These are phyloP conservation scores for Drosophila arizonae DNA, from an alignment of 1,140 invertebrate species.

Conservation along the genomic window DNA sequence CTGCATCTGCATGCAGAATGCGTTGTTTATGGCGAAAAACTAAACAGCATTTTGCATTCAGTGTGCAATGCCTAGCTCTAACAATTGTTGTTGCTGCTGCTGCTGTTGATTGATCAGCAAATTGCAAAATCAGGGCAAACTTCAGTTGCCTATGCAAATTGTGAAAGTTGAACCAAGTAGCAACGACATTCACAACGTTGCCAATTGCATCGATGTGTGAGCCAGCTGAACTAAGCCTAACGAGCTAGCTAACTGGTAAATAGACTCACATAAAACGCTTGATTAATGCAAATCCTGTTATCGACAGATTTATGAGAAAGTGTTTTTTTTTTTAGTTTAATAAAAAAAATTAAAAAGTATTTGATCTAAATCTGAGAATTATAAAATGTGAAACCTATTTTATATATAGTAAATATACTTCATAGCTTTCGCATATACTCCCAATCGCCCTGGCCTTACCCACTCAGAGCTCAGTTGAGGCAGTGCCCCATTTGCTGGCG, in stretches of 20 bases:
- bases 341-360: neutral
- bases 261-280: conserved; percentile 18
- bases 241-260: conserved; percentile 15
- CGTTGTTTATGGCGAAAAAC: conserved; percentile 45
- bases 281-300: conserved; percentile 69
- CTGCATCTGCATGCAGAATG: conserved; percentile 45
- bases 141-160: conserved; percentile 51
- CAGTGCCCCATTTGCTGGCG: conserved; percentile 40
- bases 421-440: neutral
- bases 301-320: neutral
- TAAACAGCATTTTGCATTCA: conserved; percentile 53
- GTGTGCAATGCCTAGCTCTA: conserved; percentile 14
- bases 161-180: conserved; percentile 65
- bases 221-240: conserved; percentile 29
- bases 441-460: conserved; percentile 2
- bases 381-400: too few species aligned
- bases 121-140: conserved; percentile 70
- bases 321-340: neutral
- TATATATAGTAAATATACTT: too few species aligned
- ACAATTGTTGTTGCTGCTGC: neutral
- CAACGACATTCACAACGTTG: conserved; percentile 30
- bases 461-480: conserved; percentile 10
- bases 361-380: too few species aligned
- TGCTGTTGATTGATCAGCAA: conserved; percentile 41
- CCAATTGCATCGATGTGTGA: conserved; percentile 54